phyloP scores from a whole-genome alignment of 2,113 vertebrate species.

The Sinosuthora webbiana region DNA sequence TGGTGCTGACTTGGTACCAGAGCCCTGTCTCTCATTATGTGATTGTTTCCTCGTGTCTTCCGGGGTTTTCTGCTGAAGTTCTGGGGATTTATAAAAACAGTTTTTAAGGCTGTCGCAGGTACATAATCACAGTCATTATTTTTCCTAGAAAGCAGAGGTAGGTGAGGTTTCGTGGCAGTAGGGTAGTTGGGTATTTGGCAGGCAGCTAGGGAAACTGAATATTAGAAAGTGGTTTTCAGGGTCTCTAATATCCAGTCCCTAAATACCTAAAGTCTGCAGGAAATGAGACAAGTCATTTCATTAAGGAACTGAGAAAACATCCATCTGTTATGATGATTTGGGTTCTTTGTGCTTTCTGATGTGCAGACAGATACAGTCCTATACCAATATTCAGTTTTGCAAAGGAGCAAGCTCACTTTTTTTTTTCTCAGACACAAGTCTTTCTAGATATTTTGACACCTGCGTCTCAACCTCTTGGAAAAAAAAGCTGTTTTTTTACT shows the following conservation, averaged over 20 bases:
- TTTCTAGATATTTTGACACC: background rate
- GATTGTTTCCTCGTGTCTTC: background rate
- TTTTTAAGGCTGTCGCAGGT: background rate
- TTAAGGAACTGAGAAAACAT: background rate
- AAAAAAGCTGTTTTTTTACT: background rate
- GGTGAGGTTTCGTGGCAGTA: background rate
- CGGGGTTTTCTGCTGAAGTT: background rate
- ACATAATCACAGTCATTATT: fast-evolving
- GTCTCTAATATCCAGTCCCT: background rate
- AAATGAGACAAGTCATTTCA: background rate
- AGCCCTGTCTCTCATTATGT: background rate
- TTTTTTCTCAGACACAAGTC: background rate
- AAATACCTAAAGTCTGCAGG: background rate
- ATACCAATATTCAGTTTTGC: background rate
- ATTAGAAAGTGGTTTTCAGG: background rate
- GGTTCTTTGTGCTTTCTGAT: background rate
- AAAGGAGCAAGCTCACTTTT: background rate
- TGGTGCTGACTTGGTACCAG: background rate
- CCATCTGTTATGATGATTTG: background rate
- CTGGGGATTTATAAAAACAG: background rate
- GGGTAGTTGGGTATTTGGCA: background rate
- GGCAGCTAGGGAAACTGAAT: background rate
- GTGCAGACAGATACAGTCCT: background rate
- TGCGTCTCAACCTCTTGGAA: background rate
- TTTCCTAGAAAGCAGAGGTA: background rate